Percentiles rank a stretch among this genome's conserved stretches.
These are phyloP conservation scores for Leptinotarsa rubiginosa DNA, from an alignment of 2,888 invertebrate genomes.

Conservation along the genomic window DNA sequence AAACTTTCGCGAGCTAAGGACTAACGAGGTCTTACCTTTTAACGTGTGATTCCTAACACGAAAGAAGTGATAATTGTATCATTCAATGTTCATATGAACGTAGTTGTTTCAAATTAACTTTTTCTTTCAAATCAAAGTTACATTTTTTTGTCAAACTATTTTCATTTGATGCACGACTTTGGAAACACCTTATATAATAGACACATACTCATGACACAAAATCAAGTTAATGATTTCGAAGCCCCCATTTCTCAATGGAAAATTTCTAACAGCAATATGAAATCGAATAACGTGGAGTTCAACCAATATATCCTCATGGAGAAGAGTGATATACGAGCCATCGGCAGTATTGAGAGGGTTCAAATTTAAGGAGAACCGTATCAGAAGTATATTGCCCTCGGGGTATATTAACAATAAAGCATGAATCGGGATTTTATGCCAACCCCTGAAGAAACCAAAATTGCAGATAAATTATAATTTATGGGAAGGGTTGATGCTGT, in stretches of 20 bases:
- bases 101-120: too few relatives aligned
- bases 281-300: conserved; percentile 1
- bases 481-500: neutral
- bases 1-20: too few relatives aligned
- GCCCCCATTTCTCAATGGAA: neutral
- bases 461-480: neutral
- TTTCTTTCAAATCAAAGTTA: too few relatives aligned
- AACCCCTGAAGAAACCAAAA: neutral
- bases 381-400: neutral
- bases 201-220: neutral
- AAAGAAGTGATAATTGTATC: too few relatives aligned
- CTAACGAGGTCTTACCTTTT: too few relatives aligned
- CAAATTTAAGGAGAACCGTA: neutral
- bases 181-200: neutral
- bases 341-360: conserved; percentile 6
- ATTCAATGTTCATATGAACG: too few relatives aligned
- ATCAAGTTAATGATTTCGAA: neutral
- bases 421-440: neutral
- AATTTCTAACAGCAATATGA: neutral
- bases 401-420: conserved; percentile 1
- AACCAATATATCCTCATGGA: conserved; percentile 10
- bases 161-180: too few relatives aligned
- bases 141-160: too few relatives aligned
- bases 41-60: too few relatives aligned
- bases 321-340: conserved; percentile 12